Evolutionary conservation across 1,140 invertebrate species (phyloP).

Genomic region (Drosophila miranda): DNA sequence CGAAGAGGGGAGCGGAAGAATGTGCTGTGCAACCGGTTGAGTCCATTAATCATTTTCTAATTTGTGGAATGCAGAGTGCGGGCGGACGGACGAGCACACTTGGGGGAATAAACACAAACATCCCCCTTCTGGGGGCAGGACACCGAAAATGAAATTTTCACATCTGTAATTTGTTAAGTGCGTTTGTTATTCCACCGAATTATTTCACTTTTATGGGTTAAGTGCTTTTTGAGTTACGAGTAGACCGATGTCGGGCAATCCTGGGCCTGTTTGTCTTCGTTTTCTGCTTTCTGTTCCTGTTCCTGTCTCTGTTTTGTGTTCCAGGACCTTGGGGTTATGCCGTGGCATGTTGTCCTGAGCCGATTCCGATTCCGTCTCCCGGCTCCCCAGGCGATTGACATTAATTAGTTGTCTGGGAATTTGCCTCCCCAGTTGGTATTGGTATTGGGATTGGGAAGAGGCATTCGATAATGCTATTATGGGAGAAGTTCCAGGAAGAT

Average conservation of each 20-base stretch:
- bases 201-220: conserved; percentile 82
- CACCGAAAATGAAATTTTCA: conserved; percentile 81
- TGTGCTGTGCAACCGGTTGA: conserved; percentile 77
- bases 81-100: not conserved
- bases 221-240: conserved; percentile 80
- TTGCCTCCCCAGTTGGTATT: conserved; percentile 6
- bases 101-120: conserved; percentile 21
- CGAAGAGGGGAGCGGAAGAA: not conserved
- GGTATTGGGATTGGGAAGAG: too few species aligned
- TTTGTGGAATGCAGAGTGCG: conserved; percentile 76
- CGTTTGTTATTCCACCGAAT: conserved; percentile 81
- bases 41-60: conserved; percentile 83
- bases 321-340: conserved; percentile 49
- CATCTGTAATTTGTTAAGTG: conserved; percentile 83
- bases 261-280: not conserved
- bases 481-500: not conserved
- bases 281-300: not conserved
- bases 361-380: conserved; percentile 8
- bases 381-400: conserved; percentile 54
- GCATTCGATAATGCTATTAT: conserved; percentile 21
- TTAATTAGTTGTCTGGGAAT: conserved; percentile 73
- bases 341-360: conserved; percentile 8
- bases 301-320: not conserved
- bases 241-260: too few species aligned
- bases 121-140: conserved; percentile 27